Conservation (phyloP, 2,888 invertebrate genomes). For the Limenitis camilla region DNA sequence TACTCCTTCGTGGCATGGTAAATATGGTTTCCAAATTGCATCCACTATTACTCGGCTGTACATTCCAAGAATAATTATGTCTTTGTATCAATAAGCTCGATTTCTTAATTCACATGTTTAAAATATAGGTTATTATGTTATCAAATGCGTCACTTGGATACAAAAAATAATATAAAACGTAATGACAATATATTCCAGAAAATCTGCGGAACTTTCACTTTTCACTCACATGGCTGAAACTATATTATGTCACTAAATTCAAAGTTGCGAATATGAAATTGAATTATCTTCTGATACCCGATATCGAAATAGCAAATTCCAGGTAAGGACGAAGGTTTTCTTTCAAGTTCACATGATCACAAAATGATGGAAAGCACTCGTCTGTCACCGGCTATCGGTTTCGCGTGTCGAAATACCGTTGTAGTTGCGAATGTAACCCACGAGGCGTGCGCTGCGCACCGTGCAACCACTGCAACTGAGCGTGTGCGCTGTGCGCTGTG, state of each 20-base stretch:
- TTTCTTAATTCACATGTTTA: not conserved
- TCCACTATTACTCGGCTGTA: constrained; percentile 60
- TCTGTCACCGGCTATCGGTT: constrained; percentile 62
- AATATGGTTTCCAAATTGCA: constrained; percentile 51
- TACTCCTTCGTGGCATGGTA: constrained; percentile 67
- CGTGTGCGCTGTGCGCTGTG: constrained; percentile 58
- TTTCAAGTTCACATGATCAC: constrained; percentile 1
- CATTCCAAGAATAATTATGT: constrained; percentile 55
- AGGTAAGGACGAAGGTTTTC: not conserved
- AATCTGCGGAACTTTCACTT: constrained; percentile 2
- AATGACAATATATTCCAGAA: not conserved
- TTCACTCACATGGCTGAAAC: constrained; percentile 54
- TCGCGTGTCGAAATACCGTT: constrained; percentile 51
- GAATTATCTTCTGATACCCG: not conserved
- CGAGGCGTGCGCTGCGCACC: constrained; percentile 56
- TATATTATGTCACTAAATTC: constrained; percentile 46
- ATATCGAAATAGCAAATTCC: not conserved
- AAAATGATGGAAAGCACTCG: constrained; percentile 42
- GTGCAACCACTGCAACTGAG: constrained; percentile 46
- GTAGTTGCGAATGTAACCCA: constrained; percentile 19
- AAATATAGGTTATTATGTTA: not conserved
- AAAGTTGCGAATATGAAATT: constrained; percentile 1
- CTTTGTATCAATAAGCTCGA: constrained; percentile 10
- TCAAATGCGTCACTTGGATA: not conserved
- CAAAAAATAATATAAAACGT: not conserved